These are phyloP conservation scores for Protophormia terraenovae DNA, from an alignment of 2,888 invertebrate species.

Conservation along the genomic window DNA sequence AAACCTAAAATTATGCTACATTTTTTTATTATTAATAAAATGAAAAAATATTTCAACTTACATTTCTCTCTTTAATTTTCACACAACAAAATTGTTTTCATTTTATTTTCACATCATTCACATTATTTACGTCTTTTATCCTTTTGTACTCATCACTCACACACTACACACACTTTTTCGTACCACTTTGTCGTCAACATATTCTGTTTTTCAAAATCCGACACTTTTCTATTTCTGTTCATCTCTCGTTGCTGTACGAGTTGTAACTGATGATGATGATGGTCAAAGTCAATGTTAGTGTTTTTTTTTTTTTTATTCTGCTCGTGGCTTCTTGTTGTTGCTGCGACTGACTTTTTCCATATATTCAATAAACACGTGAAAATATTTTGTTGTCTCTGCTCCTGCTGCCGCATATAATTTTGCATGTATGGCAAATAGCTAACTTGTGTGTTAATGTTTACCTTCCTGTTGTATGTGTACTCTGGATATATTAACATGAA, in stretches of 20 bases:
- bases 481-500: neutral
- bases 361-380: constrained; percentile 48
- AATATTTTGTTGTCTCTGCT: constrained; percentile 26
- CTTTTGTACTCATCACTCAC: constrained; percentile 13
- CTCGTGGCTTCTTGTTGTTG: constrained; percentile 7
- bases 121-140: neutral
- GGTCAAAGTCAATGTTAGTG: constrained; percentile 74
- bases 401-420: neutral
- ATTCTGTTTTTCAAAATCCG: constrained; percentile 36
- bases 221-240: constrained; percentile 64
- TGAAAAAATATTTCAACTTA: neutral
- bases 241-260: constrained; percentile 75
- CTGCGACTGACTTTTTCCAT: constrained; percentile 1
- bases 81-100: too few species aligned
- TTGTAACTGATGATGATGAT: constrained; percentile 76
- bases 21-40: too few species aligned
- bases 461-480: neutral
- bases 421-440: neutral
- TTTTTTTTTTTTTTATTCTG: too few species aligned
- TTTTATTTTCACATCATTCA: neutral
- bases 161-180: constrained; percentile 4
- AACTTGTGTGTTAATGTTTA: neutral
- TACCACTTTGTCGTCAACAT: constrained; percentile 15
- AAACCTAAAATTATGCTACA: neutral
- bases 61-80: neutral